These are phyloP conservation scores for Trichomalopsis sarcophagae DNA, from an alignment of 1,140 invertebrate genomes.

Conservation along the genomic window DNA sequence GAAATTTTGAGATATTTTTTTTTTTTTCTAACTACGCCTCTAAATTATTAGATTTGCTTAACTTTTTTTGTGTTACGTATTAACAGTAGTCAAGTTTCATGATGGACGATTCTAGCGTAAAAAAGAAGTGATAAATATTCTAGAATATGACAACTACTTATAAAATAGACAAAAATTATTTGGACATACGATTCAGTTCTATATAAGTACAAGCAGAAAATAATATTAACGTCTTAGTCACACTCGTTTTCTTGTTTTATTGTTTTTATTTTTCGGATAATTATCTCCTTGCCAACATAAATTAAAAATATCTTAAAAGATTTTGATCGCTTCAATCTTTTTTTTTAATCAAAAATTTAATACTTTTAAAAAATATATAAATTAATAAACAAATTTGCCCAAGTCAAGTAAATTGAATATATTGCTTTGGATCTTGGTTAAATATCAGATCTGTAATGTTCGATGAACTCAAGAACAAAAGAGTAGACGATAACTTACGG, in stretches of 20 bases:
- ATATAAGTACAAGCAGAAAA: neutral
- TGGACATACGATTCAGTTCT: neutral
- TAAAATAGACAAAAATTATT: neutral
- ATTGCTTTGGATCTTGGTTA: too few species aligned
- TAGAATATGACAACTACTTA: neutral
- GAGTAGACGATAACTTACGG: too few species aligned
- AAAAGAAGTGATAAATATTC: neutral
- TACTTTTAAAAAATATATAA: too few species aligned
- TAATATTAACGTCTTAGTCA: neutral
- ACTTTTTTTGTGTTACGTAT: neutral
- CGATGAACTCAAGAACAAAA: too few species aligned
- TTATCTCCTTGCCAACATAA: too few species aligned
- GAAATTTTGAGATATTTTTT: conserved; percentile 7
- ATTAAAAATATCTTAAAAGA: too few species aligned
- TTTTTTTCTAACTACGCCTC: neutral
- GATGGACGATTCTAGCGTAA: neutral
- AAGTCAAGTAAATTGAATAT: too few species aligned
- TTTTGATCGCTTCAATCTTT: too few species aligned
- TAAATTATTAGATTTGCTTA: neutral
- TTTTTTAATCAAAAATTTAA: too few species aligned
- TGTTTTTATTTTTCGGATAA: too few species aligned
- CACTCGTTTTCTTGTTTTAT: neutral
- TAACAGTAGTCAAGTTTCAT: neutral
- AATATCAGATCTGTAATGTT: too few species aligned
- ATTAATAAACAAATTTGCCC: too few species aligned